These are phyloP conservation scores for Branchinecta lindahli DNA, from an alignment of 1,140 invertebrate genomes.

Conservation along the genomic window DNA sequence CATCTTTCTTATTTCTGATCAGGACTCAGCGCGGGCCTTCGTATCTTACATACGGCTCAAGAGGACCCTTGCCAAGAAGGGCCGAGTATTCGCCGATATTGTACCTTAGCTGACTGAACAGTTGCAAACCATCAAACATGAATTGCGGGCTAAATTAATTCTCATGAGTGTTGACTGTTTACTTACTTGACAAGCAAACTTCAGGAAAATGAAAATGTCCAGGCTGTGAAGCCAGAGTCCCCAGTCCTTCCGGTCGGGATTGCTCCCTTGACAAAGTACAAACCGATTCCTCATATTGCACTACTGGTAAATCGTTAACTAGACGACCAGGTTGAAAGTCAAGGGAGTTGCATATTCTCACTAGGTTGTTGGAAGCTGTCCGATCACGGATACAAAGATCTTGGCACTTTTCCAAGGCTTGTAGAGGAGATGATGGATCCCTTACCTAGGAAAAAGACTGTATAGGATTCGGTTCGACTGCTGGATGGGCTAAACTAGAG, in stretches of 20 bases:
- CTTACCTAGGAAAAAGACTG: conserved; percentile 41
- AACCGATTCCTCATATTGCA: conserved; percentile 76
- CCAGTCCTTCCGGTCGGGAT: conserved; percentile 64
- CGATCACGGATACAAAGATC: conserved; percentile 66
- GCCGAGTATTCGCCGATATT: no score
- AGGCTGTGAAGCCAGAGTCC: conserved; percentile 62
- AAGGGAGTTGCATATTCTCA: conserved; percentile 63
- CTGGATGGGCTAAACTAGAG: background rate
- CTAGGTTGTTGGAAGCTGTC: conserved; percentile 57
- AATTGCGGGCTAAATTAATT: no score
- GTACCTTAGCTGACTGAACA: no score
- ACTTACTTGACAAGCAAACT: conserved; percentile 72
- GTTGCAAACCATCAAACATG: no score
- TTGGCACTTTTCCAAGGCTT: conserved; percentile 64
- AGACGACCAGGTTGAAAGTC: conserved; percentile 75
- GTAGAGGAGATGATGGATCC: conserved; percentile 61
- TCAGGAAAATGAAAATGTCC: conserved; percentile 76
- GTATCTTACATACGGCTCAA: no score
- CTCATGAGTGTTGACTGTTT: no score
- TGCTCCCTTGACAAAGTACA: conserved; percentile 72
- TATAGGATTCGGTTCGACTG: background rate
- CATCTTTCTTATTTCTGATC: no score
- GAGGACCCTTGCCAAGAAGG: no score
- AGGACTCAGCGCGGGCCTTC: no score
- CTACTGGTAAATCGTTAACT: conserved; percentile 47